Evolutionary conservation across 2,888 invertebrate genomes (phyloP), one percentile per base, ranked within the genome.

Genomic region (Iphiclides podalirius): DNA sequence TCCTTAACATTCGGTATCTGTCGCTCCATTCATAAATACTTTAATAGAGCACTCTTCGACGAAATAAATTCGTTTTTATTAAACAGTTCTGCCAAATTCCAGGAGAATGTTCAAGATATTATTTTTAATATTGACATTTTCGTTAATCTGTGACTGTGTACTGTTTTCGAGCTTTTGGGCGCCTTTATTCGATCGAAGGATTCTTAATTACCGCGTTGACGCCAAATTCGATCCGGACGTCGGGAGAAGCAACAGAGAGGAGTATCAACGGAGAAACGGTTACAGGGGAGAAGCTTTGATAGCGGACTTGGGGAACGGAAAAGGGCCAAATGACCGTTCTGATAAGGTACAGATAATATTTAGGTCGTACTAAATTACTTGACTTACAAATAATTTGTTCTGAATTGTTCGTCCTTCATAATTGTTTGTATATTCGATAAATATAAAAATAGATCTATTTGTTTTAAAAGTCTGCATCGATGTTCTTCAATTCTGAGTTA

Each of bases 91-190:
- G 8, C 34, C 40, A 47, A 47, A n/a, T n/a, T n/a, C n/a, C n/a
- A 3, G 2, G 4, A 28, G 4, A 16, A 60, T 61, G 57, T 54
- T 61, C 16, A 61, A 61, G 58, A 31, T 41, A 12, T 16, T 53
- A 50, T 42, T 66, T 58, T 48, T 72, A 12, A 42, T 67, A n/a
- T 20, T 68, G 43, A 49, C 60, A 40, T 52, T 58, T 43, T 28
- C 66, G 13, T 52, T 47, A 12, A 53, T 53, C 12, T 66, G 70
- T 51, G 70, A 71, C 9, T 57, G 67, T 40, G 64, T 62, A 8
- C 57, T 60, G 9, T 48, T 78, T 57, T 87, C 86, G 0, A 81
- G 80, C 66, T 88, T 88, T 63, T 88, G 80, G 79, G 81, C 79
- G 40, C 85, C 87, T 6, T 54, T 87, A 23, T 77, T 70, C 28